These are phyloP conservation scores for Sciaenops ocellatus DNA, from an alignment of 2,797 vertebrate species.

Conservation along the genomic window DNA sequence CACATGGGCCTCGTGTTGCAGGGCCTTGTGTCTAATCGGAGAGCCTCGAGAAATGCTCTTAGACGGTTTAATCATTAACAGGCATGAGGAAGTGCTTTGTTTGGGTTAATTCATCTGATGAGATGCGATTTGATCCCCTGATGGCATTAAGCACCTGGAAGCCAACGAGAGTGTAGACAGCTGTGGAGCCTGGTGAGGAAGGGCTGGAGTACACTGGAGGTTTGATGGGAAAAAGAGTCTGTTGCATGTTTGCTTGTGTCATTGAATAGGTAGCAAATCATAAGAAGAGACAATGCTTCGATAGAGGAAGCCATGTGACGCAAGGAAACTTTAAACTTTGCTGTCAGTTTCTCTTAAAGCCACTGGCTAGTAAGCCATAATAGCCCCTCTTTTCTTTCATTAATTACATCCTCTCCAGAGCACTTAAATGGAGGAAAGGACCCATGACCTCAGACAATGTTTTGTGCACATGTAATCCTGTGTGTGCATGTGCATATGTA, in stretches of 20 bases:
- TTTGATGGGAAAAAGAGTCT: slow-evolving; percentile 15
- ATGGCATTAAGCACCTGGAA: slow-evolving; percentile 40
- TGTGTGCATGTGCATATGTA: not conserved
- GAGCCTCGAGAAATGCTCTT: slow-evolving; percentile 28
- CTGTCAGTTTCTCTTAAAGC: slow-evolving; percentile 45
- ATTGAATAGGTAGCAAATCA: slow-evolving; percentile 24
- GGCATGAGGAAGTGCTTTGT: slow-evolving; percentile 48
- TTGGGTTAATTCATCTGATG: slow-evolving; percentile 53
- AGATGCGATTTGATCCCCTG: slow-evolving; percentile 48
- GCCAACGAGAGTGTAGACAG: slow-evolving; percentile 11
- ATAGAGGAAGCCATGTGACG: slow-evolving; percentile 26
- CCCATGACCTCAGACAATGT: slow-evolving; percentile 30
- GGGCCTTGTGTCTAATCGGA: slow-evolving; percentile 7
- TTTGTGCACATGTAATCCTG: slow-evolving; percentile 26
- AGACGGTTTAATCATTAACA: slow-evolving; percentile 27
- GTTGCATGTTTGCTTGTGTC: not conserved
- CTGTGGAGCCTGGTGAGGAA: slow-evolving; percentile 16
- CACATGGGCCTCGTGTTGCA: slow-evolving; percentile 12
- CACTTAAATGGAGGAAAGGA: slow-evolving; percentile 50
- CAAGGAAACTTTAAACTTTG: slow-evolving; percentile 33
- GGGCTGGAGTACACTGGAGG: slow-evolving; percentile 1
- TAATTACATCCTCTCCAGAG: slow-evolving; percentile 56
- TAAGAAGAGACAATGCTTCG: slow-evolving; percentile 23
- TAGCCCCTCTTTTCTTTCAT: slow-evolving; percentile 29
- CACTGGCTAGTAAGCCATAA: slow-evolving; percentile 27